Evolutionary conservation across 2,888 invertebrate genomes (phyloP), one percentile per base, ranked within the genome.

Genomic region (Meiosimyza decipiens): DNA sequence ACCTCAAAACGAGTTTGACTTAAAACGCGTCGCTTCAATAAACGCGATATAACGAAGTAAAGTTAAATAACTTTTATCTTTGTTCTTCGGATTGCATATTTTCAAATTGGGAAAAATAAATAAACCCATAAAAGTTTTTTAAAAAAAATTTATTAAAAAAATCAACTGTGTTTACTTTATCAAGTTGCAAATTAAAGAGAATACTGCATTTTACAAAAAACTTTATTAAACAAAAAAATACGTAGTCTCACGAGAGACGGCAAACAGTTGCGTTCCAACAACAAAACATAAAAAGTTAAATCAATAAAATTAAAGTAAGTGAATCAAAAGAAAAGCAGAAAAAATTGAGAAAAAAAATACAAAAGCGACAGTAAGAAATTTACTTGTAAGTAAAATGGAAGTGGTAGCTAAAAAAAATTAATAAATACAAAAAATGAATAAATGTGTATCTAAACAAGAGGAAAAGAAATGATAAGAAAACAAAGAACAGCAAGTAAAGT

Each of bases 1-100:
- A 75, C 77, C 18, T 59, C 71, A 66, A 60, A 76, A 73, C 74
- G 73, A 47, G 64, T 62, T 63, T 55, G 68, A 68, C 16, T 57
- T 50, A 52, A 69, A 50, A 16, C 51, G 69, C 62, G 54, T 22
- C 40, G 62, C n/a, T 55, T 6, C 49, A 51, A 13, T 54, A 12
- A 52, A 60, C 47, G 40, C 65, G 47, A 57, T 50, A 9, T 28
- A 28, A 28, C 28, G 28, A 28, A 28, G 65, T 16, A n/a, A 73
- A 71, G 59, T 11, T 60, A 9, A 40, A 71, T 9, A 40, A 40
- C 6, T 40, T 40, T 40, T 40, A 9, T 40, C 9, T 40, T 28
- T 28, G 3, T 28, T 28, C 28, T 28, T 4, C 4, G 3, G 4
- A 3, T 40, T 40, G 40, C 40, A 40, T 9, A 40, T 40, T 40